A percentile compares a stretch with the other conserved stretches of the same genome.
Conservation (phyloP, 2,113 vertebrate species). For the Zapornia atra region DNA sequence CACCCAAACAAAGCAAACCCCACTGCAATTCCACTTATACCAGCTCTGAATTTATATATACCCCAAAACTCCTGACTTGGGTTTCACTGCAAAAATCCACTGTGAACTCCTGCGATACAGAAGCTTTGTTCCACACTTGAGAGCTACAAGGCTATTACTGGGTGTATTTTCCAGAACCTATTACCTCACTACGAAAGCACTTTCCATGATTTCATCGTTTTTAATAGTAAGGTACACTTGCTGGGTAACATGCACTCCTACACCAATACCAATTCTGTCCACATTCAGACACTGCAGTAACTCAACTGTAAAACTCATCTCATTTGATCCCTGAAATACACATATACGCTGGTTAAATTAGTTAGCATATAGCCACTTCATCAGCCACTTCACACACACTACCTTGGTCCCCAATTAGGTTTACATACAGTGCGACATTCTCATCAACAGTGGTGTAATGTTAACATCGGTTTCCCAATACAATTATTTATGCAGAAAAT, state of each 20-base stretch:
- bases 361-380: slow-evolving; percentile 38
- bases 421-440: slow-evolving; percentile 83
- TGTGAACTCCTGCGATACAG: background rate
- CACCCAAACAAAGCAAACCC: background rate
- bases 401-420: slow-evolving; percentile 46
- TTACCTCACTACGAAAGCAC: slow-evolving; percentile 10
- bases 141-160: background rate
- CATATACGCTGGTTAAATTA: slow-evolving; percentile 20
- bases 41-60: background rate
- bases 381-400: slow-evolving; percentile 59
- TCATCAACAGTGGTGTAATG: slow-evolving; percentile 80
- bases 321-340: background rate
- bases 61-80: accelerated
- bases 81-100: background rate
- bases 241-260: background rate
- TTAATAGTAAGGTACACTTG: slow-evolving; percentile 3
- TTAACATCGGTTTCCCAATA: slow-evolving; percentile 73
- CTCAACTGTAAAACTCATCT: background rate
- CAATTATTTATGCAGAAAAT: slow-evolving; percentile 58
- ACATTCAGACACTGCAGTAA: background rate
- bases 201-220: background rate
- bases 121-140: background rate
- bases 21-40: background rate
- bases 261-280: background rate
- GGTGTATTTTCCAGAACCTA: background rate